Conservation (phyloP, 2,888 invertebrate genomes). For the Morpho deidamia region DNA sequence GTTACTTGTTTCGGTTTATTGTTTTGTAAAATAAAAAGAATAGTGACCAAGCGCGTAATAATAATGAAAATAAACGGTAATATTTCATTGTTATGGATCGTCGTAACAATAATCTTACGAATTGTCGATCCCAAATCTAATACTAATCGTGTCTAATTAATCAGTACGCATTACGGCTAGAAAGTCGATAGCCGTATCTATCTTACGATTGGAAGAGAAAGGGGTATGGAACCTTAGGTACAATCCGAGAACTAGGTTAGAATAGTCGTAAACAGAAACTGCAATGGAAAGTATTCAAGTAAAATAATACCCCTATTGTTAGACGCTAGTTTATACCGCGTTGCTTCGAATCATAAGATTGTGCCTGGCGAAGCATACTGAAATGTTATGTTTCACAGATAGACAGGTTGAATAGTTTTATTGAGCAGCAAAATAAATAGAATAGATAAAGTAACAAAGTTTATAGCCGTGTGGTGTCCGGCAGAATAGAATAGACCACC, state of each 20-base stretch:
- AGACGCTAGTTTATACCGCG: constrained; percentile 12
- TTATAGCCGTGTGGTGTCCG: no score
- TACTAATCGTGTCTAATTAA: constrained; percentile 71
- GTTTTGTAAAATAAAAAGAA: no score
- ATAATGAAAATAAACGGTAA: neutral
- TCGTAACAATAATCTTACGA: constrained; percentile 22
- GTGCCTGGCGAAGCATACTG: constrained; percentile 1
- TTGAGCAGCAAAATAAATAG: no score
- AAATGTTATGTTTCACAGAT: neutral
- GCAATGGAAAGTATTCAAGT: constrained; percentile 35
- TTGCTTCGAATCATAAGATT: constrained; percentile 7
- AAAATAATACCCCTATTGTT: constrained; percentile 29
- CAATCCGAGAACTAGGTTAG: constrained; percentile 42
- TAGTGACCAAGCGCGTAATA: neutral
- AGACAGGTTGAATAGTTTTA: neutral
- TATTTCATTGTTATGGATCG: neutral
- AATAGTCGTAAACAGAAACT: constrained; percentile 41
- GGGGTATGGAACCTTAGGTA: constrained; percentile 51
- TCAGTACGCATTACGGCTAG: constrained; percentile 68
- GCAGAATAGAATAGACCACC: no score
- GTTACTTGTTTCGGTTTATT: no score
- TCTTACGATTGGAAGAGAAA: constrained; percentile 60
- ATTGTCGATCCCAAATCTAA: constrained; percentile 40
- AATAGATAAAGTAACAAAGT: no score
- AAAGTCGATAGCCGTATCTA: constrained; percentile 58